These are phyloP conservation scores for Clarias batrachus DNA, from an alignment of 2,113 vertebrate genomes.

Conservation along the genomic window DNA sequence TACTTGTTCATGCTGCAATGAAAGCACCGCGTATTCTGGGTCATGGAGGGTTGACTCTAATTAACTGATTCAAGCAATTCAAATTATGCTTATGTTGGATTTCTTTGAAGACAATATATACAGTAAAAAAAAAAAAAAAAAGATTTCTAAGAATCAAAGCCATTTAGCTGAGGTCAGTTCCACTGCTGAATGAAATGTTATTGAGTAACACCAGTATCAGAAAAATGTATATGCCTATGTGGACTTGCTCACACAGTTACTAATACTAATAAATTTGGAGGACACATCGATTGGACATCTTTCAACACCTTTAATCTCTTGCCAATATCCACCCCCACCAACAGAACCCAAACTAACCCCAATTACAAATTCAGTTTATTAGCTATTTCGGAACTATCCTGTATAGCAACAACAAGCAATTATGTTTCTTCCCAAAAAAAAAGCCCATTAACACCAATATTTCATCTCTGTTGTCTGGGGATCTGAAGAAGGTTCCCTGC, in stretches of 20 bases:
- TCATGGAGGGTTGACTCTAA: slow-evolving; percentile 1
- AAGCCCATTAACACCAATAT: no score
- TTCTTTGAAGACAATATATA: neutral
- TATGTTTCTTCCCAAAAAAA: neutral
- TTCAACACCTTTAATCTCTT: neutral
- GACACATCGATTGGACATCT: no score
- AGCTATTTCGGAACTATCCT: neutral
- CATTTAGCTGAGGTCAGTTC: neutral
- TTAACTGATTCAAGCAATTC: neutral
- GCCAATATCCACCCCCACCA: neutral
- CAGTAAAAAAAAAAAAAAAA: no score
- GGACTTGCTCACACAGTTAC: neutral
- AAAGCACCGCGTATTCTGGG: neutral
- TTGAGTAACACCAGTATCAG: neutral
- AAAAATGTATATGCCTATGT: neutral
- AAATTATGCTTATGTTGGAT: neutral
- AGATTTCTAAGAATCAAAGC: neutral
- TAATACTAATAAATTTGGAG: neutral
- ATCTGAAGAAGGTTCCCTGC: neutral
- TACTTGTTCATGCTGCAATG: slow-evolving; percentile 1
- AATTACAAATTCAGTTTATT: neutral
- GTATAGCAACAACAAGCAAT: neutral
- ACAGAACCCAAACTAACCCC: neutral
- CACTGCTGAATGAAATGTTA: neutral
- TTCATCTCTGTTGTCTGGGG: neutral